Evolutionary conservation across 2,113 vertebrate genomes (phyloP).

Genomic region (Apeltes quadracus): DNA sequence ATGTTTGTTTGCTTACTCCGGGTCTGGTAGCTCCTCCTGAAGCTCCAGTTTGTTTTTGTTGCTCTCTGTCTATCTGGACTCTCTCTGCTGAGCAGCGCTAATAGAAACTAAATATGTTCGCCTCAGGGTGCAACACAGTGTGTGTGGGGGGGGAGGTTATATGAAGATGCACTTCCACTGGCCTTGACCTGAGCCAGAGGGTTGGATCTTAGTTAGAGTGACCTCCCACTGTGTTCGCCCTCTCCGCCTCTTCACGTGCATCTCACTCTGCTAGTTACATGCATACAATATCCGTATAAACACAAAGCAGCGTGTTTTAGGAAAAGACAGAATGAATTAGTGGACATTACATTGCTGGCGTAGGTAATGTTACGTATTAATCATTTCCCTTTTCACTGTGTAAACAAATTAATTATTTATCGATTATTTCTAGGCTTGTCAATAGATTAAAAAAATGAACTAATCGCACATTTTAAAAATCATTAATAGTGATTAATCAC

Average conservation of each 20-base stretch:
- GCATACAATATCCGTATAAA: no score
- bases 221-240: conserved; percentile 29
- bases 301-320: no score
- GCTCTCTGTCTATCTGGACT: conserved; percentile 32
- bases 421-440: no score
- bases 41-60: conserved; percentile 5
- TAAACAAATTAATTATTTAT: no score
- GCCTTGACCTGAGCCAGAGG: conserved; percentile 53
- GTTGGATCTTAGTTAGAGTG: conserved; percentile 32
- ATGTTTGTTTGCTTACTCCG: neutral
- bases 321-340: no score
- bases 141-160: conserved; percentile 11
- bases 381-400: no score
- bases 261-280: no score
- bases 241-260: neutral
- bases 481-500: no score
- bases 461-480: no score
- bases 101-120: conserved; percentile 45
- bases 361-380: no score
- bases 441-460: no score
- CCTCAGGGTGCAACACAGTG: conserved; percentile 25
- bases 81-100: conserved; percentile 23
- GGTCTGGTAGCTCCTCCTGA: neutral
- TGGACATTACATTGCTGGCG: no score
- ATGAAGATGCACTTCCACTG: conserved; percentile 27